Percentiles rank a stretch among this genome's conserved stretches.
phyloP scores from a whole-genome alignment of 1,140 invertebrate species.

The Bombus polaris region DNA sequence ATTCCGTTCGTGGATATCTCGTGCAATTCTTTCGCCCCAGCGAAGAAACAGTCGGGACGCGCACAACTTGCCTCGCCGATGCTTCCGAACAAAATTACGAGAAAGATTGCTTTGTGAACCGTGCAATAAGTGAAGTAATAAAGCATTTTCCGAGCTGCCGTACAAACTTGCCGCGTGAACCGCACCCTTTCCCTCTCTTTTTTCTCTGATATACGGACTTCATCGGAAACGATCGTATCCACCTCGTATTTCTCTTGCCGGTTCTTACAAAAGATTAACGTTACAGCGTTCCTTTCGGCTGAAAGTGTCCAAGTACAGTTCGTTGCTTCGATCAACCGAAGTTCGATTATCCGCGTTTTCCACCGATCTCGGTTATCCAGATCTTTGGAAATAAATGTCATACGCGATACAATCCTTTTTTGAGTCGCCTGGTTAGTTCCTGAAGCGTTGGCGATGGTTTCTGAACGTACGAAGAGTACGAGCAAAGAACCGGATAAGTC shows the following conservation, averaged over 20 bases:
- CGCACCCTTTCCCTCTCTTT: background rate
- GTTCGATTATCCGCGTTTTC: background rate
- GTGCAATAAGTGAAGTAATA: constrained; percentile 7
- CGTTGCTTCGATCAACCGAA: background rate
- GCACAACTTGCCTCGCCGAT: background rate
- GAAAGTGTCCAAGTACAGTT: no score
- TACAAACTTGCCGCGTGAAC: background rate
- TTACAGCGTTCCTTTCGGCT: no score
- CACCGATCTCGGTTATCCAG: background rate
- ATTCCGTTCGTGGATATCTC: background rate
- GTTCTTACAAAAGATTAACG: no score
- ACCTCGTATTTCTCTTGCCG: background rate
- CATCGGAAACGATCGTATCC: background rate
- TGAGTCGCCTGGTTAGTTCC: background rate
- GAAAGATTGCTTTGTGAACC: constrained; percentile 1
- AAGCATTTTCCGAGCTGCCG: background rate
- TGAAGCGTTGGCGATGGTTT: no score
- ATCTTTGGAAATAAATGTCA: background rate
- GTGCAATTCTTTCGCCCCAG: no score
- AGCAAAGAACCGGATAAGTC: no score
- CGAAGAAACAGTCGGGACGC: background rate
- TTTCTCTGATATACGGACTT: background rate
- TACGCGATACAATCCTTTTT: no score
- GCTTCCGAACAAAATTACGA: background rate
- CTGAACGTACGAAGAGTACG: no score